Percentiles rank a stretch among this genome's conserved stretches.
Evolutionary conservation across 2,113 vertebrate species (phyloP).

Genomic region (Athene noctua): DNA sequence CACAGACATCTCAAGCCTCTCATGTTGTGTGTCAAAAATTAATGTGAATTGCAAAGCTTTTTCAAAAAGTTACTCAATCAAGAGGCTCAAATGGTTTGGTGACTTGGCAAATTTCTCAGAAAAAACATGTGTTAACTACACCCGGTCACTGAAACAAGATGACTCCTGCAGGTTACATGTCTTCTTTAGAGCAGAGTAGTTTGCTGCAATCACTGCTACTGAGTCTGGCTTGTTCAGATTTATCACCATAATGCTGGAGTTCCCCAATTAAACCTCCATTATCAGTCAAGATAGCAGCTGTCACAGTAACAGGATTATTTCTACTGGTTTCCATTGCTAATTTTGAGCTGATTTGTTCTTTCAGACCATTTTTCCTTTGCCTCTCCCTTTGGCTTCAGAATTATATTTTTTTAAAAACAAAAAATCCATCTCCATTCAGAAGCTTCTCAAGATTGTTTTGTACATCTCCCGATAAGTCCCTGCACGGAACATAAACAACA

Average conservation of each 20-base stretch:
- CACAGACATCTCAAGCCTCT: not conserved
- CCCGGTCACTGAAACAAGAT: not conserved
- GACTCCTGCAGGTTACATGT: not conserved
- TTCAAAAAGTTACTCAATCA: not conserved
- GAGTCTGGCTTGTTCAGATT: not conserved
- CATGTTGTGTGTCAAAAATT: not conserved
- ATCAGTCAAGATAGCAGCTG: not conserved
- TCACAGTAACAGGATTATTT: not conserved
- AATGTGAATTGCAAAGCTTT: not conserved
- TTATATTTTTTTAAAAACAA: not conserved
- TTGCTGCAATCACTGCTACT: not conserved
- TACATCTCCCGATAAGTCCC: not conserved
- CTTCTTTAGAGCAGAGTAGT: not conserved
- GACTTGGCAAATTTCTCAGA: not conserved
- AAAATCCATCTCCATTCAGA: not conserved
- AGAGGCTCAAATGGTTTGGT: not conserved
- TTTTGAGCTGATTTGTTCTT: not conserved
- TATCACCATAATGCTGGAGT: not conserved
- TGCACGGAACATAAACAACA: not conserved
- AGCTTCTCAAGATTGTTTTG: not conserved
- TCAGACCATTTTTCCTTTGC: not conserved
- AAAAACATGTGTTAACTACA: not conserved
- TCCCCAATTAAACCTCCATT: not conserved
- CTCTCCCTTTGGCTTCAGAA: not conserved
- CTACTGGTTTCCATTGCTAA: not conserved